Evolutionary conservation across 37 sponge, comb jelly and placozoan genomes (phyloP).

Genomic region (Ianthella basta): DNA sequence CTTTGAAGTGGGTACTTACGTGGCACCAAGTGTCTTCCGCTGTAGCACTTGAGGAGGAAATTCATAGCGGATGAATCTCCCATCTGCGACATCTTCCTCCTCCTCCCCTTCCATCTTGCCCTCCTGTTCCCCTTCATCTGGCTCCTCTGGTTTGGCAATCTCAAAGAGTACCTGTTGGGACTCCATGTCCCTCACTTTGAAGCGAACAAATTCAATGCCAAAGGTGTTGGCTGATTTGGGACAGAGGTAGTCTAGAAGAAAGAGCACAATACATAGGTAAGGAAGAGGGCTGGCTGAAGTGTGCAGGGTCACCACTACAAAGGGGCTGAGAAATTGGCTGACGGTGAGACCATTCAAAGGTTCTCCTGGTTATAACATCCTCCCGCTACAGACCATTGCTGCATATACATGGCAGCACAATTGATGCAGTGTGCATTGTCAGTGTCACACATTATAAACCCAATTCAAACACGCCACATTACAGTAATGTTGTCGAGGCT

Average conservation of each 20-base stretch:
- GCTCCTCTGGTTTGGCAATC: constrained; percentile 67
- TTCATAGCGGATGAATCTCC: constrained; percentile 87
- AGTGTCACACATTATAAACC: too few species aligned
- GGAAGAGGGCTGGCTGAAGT: too few species aligned
- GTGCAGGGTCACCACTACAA: too few species aligned
- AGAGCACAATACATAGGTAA: not conserved
- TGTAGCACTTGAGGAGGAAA: constrained; percentile 90
- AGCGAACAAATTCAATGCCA: constrained; percentile 85
- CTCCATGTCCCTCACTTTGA: constrained; percentile 89
- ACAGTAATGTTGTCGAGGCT: too few species aligned
- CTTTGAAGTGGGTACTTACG: constrained; percentile 62
- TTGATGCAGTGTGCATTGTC: too few species aligned
- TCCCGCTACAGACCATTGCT: too few species aligned
- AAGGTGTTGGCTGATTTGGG: constrained; percentile 73
- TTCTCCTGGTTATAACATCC: too few species aligned
- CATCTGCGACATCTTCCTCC: constrained; percentile 14
- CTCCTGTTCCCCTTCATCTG: not conserved
- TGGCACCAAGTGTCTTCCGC: constrained; percentile 88
- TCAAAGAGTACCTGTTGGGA: constrained; percentile 81
- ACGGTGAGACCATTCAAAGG: too few species aligned
- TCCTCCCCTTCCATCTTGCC: not conserved
- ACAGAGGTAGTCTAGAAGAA: constrained; percentile 84
- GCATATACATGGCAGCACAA: too few species aligned
- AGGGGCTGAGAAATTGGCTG: too few species aligned
- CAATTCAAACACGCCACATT: too few species aligned